phyloP scores from a whole-genome alignment of 1,140 invertebrate species.

The Drosophila virilis region DNA sequence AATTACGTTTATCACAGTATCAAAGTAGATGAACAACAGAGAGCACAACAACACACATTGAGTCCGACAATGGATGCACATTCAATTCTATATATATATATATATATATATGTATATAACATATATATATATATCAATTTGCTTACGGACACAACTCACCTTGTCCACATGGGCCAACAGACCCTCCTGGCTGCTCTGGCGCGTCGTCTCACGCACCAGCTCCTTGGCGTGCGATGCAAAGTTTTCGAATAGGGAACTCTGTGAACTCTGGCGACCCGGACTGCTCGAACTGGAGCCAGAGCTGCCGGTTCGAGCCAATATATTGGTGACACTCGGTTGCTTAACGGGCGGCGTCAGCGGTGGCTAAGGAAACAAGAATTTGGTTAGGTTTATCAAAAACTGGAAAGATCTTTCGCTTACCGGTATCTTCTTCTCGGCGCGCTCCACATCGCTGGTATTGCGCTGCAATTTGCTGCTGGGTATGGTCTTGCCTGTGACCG shows the following conservation, averaged over 20 bases:
- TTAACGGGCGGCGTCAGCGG: conserved; percentile 86
- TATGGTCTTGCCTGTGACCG: conserved; percentile 27
- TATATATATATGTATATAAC: not conserved
- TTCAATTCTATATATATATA: no score
- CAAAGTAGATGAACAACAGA: conserved; percentile 43
- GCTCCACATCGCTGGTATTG: conserved; percentile 64
- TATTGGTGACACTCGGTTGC: conserved; percentile 88
- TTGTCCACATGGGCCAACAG: conserved; percentile 95
- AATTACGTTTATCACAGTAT: not conserved
- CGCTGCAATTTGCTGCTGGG: conserved; percentile 47
- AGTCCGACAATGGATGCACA: conserved; percentile 27
- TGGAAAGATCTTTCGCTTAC: conserved; percentile 39
- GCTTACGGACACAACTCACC: conserved; percentile 84
- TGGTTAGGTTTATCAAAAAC: no score
- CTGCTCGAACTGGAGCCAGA: conserved; percentile 86
- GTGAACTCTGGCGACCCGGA: conserved; percentile 89
- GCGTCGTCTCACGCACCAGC: conserved; percentile 92
- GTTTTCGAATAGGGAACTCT: conserved; percentile 93
- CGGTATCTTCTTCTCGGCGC: conserved; percentile 72
- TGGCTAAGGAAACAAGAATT: conserved; percentile 34
- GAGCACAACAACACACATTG: conserved; percentile 60
- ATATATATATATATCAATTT: not conserved
- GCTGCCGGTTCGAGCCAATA: conserved; percentile 88
- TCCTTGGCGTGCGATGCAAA: conserved; percentile 94
- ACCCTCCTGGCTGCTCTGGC: conserved; percentile 95